Percentiles rank a stretch among this genome's conserved stretches.
These are phyloP conservation scores for Drosophila mimetica DNA, from an alignment of 2,888 invertebrate genomes.

Conservation along the genomic window DNA sequence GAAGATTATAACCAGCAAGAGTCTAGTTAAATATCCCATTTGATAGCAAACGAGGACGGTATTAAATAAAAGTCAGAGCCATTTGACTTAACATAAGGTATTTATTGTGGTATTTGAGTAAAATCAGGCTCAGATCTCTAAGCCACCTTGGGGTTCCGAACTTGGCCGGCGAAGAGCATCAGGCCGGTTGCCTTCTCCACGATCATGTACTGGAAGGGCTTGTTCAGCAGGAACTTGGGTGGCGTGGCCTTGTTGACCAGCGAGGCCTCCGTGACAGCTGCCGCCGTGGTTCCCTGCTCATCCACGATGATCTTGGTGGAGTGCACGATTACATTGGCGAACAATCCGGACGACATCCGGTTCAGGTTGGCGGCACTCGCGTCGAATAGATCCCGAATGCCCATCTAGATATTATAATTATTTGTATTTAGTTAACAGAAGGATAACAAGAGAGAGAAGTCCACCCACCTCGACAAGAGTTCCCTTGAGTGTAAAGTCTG, in stretches of 20 bases:
- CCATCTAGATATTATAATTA: too few relatives aligned
- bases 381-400: constrained; percentile 88
- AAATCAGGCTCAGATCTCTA: constrained; percentile 27
- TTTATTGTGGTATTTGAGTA: constrained; percentile 21
- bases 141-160: constrained; percentile 74
- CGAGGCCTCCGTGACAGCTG: constrained; percentile 86
- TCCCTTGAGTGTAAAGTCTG: constrained; percentile 87
- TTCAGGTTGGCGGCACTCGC: constrained; percentile 86
- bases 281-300: constrained; percentile 90
- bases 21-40: too few relatives aligned
- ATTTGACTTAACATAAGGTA: constrained; percentile 22
- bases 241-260: constrained; percentile 84
- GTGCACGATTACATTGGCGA: constrained; percentile 88
- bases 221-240: constrained; percentile 87
- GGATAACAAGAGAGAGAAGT: not conserved
- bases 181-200: constrained; percentile 88
- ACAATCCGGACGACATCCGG: constrained; percentile 86
- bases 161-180: constrained; percentile 87
- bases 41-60: too few relatives aligned
- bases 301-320: constrained; percentile 90
- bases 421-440: too few relatives aligned
- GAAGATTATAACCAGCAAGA: too few relatives aligned
- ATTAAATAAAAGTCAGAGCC: too few relatives aligned
- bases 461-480: constrained; percentile 83
- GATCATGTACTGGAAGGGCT: constrained; percentile 89